Base-by-base conservation (phyloP, 2,113 vertebrate species). In the Steatornis caripensis region DNA sequence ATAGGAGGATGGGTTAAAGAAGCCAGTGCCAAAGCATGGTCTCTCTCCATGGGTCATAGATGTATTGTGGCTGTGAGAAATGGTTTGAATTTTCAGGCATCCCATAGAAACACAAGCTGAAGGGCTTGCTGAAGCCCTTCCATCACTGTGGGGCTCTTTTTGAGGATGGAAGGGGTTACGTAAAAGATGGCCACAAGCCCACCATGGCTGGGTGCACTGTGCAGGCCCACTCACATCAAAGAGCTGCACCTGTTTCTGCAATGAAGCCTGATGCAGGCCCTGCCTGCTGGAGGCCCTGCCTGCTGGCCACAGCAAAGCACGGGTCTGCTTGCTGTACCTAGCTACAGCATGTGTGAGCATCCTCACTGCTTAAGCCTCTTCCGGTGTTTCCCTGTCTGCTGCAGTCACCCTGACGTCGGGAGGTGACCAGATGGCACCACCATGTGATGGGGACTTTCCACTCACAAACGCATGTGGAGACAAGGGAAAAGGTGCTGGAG, bases 211-310 rank as follows among this genome's bases (percentile, higher is more conserved):
- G 32, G 34, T 1, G 6, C 30, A 62, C 87, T 37, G 21, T 49
- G 27, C n/a, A 49, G 43, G 49, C 17, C 58, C 24, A 23, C 48
- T 39, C 48, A 37, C 57, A n/a, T 21, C 41, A 54, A 54, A 76
- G 57, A 75, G 0, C 20, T 5, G 8, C 12, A 11, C 29, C 41
- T 0, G 0, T 34, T 34, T 71, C 76, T 76, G 68, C 49, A 64
- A 0, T 0, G 12, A 84, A 51, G 45, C 32, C 48, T 1, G 4
- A 53, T 9, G 34, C 36, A 65, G 23, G 7, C 23, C n/a, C n/a
- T n/a, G n/a, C n/a, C n/a, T n/a, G n/a, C n/a, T n/a, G n/a, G n/a
- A 18, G 15, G 30, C 29, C 15, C 29, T 77, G 32, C 62, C 17
- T 7, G 20, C 18, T 46, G n/a, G 5, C n/a, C 39, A 80, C 18